A percentile compares a stretch with the other conserved stretches of the same genome.
Conservation (phyloP, 2,797 vertebrate genomes). For the Chelidonichthys spinosus region DNA sequence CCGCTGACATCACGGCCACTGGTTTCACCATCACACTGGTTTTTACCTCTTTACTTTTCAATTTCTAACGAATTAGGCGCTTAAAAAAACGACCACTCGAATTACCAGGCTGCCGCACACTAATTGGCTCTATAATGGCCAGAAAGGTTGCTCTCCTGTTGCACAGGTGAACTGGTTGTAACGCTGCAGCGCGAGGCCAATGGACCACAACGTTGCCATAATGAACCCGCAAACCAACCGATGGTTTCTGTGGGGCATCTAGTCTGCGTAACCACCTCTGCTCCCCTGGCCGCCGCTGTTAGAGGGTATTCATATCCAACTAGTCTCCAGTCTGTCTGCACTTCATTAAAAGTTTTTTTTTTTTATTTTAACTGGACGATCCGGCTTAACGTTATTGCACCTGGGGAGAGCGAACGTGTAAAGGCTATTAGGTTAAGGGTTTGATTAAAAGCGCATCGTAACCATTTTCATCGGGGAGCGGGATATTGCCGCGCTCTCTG, state of each 20-base stretch:
- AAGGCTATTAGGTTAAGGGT: slow-evolving; percentile 78
- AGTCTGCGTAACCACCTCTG: slow-evolving; percentile 41
- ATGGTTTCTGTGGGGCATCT: slow-evolving; percentile 59
- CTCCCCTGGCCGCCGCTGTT: slow-evolving; percentile 53
- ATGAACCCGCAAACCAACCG: slow-evolving; percentile 53
- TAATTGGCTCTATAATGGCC: not conserved
- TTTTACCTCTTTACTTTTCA: slow-evolving; percentile 3
- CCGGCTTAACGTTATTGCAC: slow-evolving; percentile 70
- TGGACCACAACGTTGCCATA: slow-evolving; percentile 51
- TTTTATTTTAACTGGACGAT: slow-evolving; percentile 73
- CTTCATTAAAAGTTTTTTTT: slow-evolving; percentile 80
- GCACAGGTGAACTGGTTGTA: slow-evolving; percentile 40
- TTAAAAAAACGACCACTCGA: not conserved
- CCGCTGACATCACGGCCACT: slow-evolving; percentile 15
- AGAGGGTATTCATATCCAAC: slow-evolving; percentile 57
- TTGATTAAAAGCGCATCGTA: slow-evolving; percentile 81
- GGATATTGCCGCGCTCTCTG: slow-evolving; percentile 57
- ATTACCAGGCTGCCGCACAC: not conserved
- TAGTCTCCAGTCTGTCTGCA: slow-evolving; percentile 71
- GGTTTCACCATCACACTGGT: not conserved
- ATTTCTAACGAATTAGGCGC: not conserved
- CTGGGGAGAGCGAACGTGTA: slow-evolving; percentile 66
- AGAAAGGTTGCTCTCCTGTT: slow-evolving; percentile 7
- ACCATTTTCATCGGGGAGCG: slow-evolving; percentile 68
- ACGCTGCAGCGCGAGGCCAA: slow-evolving; percentile 30